Evolutionary conservation across 2,113 vertebrate species (phyloP), one percentile per base, ranked within the genome.

Genomic region (Paratilapia polleni): DNA sequence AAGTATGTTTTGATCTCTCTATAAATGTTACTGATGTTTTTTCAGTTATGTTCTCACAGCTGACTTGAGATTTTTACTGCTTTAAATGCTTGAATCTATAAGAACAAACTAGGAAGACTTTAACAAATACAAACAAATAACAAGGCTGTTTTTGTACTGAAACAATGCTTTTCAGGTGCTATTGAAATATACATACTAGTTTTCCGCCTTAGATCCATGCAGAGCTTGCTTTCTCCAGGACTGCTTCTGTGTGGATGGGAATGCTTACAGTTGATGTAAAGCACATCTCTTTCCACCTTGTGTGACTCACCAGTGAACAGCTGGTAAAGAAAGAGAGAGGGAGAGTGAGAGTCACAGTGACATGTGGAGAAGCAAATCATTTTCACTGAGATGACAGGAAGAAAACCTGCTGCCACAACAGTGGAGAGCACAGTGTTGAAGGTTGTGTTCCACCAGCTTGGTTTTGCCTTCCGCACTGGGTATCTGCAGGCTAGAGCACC

Each of bases 301-400:
- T 78, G 78, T 87, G 84, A 92, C 77, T 93, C 83, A 85, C 78
- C 52, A 59, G 74, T 85, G 80, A 91, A 77, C 81, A 90, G 91
- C 88, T 89, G 93, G 70, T 86, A 86, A 68, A 38, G 73, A 38
- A 49, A 78, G 66, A 78, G 10, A 63, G 54, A 78, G 31, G n/a
- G 73, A 49, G 75, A 9, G 63, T 4, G 52, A 34, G 57, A 68
- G 36, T 54, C 77, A 56, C 58, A 63, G 61, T 76, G 80, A 89
- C 77, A 80, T 41, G 66, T 78, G 77, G 58, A 59, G 52, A 31
- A 22, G 24, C 70, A 84, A 84, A 66, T 54, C 13, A 19, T 79
- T 81, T 57, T 85, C 38, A 59, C 77, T 64, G 75, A 88, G 22
- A 85, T 87, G 83, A 84, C 78, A 76, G 89, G 73, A 85, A 57